Base-by-base conservation (phyloP, 2,797 vertebrate species). In the Echeneis naucrates region DNA sequence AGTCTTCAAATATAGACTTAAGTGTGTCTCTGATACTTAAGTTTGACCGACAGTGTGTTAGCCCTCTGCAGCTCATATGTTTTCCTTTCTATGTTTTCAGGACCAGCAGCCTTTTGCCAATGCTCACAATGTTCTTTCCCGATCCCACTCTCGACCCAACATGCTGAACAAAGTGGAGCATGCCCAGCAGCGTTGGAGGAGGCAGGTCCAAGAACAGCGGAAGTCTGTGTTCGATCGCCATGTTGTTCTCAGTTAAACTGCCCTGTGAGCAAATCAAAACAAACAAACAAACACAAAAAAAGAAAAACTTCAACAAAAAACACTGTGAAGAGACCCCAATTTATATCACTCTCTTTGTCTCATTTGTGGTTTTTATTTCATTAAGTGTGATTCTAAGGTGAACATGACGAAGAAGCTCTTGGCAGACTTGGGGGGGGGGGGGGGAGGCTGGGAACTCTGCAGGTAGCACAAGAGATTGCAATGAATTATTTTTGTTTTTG, bases 211-310 rank as follows among this genome's bases (percentile, higher is more conserved):
- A 89, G 97, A 99, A 72, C 98, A 99, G 92, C 96, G 97, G 89
- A 99, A 99, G 72, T 99, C 98, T 0, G 98, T 99, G 80, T 99
- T 99, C 2, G 98, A 99, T 90, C 96, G 97, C 23, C 98, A 99
- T 4, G 98, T 98, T 65, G 98, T 99, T 74, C 96, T 99, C 69
- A 99, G 98, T 92, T 99, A 97, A 96, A 88, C 45, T 24, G 27
- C 26, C 73, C 19, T 42, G 47, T 30, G 53, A 75, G 10, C 32
- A 54, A 59, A 58, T 62, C 52, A 60, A 76, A 33, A 27, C 23
- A 50, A 26, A 51, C n/a, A n/a, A n/a, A n/a, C n/a, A n/a, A n/a
- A n/a, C n/a, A n/a, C n/a, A 35, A 27, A 12, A 32, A 24, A 23
- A 24, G 33, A 8, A 24, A 44, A 38, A 26, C 3, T 12, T 40